A percentile compares a stretch with the other conserved stretches of the same genome.
Conservation (phyloP, 1,140 invertebrate genomes). For the Hetaerina americana region DNA sequence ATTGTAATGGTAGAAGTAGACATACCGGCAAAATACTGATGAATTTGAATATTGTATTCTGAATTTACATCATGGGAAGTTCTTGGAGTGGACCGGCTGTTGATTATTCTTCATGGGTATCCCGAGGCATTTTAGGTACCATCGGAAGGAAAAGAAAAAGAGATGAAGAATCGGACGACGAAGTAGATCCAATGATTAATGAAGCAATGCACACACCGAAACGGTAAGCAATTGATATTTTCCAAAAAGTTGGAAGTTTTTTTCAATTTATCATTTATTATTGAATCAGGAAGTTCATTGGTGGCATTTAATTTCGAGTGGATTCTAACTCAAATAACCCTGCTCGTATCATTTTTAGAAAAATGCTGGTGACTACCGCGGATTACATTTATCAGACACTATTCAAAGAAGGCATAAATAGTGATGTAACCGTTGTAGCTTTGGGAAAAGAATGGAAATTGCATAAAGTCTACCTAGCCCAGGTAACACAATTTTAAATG, state of each 20-base stretch:
- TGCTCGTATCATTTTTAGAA: constrained; percentile 43
- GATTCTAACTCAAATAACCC: no score
- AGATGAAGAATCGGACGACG: not conserved
- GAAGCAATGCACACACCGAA: not conserved
- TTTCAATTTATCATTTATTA: no score
- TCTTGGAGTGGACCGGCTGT: not conserved
- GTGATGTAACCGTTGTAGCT: constrained; percentile 60
- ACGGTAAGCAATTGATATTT: not conserved
- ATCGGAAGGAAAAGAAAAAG: not conserved
- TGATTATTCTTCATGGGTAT: not conserved
- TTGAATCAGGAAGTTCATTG: no score
- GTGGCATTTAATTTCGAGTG: no score
- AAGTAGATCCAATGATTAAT: not conserved
- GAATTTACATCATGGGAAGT: no score
- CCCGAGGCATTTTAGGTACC: not conserved
- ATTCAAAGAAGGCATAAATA: constrained; percentile 61
- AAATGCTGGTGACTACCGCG: constrained; percentile 56
- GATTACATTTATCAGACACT: constrained; percentile 68
- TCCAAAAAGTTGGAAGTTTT: no score
- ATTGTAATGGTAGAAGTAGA: no score
- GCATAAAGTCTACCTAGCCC: constrained; percentile 65
- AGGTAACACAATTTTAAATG: constrained; percentile 35
- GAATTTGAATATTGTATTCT: no score
- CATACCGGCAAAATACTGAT: no score
- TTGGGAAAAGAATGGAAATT: constrained; percentile 58